Percentiles rank a stretch among this genome's conserved stretches.
phyloP scores from a whole-genome alignment of 2,797 vertebrate genomes.

The Gymnoscopelus microlampas region DNA sequence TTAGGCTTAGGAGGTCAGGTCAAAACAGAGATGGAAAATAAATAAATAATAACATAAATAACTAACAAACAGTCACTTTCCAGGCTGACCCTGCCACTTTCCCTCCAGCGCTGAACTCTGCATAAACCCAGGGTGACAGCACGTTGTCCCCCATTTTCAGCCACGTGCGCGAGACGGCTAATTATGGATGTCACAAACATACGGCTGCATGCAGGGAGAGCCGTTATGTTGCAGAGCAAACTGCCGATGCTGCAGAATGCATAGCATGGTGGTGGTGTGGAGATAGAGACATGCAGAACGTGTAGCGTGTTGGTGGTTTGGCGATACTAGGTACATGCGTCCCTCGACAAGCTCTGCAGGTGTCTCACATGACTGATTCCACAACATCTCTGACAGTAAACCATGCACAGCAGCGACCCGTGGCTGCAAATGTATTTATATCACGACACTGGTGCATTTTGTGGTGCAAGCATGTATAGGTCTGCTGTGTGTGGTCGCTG shows the following conservation, averaged over 20 bases:
- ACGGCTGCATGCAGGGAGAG: constrained; percentile 20
- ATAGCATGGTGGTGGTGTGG: not conserved
- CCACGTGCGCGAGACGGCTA: constrained; percentile 32
- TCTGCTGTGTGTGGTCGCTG: too few relatives aligned
- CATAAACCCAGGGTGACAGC: constrained; percentile 48
- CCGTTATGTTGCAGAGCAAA: constrained; percentile 52
- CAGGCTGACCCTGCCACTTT: constrained; percentile 45
- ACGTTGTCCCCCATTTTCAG: constrained; percentile 37
- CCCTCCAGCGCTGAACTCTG: constrained; percentile 41
- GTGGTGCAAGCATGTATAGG: too few relatives aligned
- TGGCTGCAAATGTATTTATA: too few relatives aligned
- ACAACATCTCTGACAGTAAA: constrained; percentile 34
- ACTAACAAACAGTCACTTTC: constrained; percentile 18
- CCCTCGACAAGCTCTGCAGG: constrained; percentile 28
- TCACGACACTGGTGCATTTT: too few relatives aligned
- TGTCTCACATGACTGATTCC: constrained; percentile 29
- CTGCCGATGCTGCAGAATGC: constrained; percentile 40
- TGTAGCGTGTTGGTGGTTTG: not conserved
- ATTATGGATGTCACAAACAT: constrained; percentile 62
- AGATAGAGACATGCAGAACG: too few relatives aligned
- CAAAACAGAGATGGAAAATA: constrained; percentile 14
- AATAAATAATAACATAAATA: constrained; percentile 15
- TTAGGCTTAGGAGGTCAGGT: constrained; percentile 32
- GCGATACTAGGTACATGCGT: constrained; percentile 35
- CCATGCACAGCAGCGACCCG: constrained; percentile 4